Conservation (phyloP, 2,113 vertebrate genomes). For the Glaucomys volans region DNA sequence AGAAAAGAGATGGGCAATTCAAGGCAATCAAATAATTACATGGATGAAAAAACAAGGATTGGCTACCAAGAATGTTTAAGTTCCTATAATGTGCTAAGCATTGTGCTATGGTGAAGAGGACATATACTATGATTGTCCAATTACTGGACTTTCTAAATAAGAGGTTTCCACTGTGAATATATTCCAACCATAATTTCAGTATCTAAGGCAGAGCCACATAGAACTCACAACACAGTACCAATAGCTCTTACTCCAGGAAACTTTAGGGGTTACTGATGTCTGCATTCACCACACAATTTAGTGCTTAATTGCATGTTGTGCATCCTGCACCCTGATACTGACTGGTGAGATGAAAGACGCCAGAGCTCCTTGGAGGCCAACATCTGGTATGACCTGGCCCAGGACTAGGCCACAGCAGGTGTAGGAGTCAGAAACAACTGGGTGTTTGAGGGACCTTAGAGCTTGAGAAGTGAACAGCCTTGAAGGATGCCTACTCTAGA, state of each 20-base stretch:
- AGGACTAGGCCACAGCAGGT: background rate
- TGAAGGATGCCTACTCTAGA: background rate
- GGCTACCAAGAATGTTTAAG: background rate
- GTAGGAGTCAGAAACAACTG: background rate
- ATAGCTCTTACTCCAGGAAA: background rate
- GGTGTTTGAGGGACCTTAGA: background rate
- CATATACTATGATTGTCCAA: background rate
- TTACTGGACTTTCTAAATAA: background rate
- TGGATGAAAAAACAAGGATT: background rate
- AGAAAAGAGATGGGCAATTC: constrained; percentile 7
- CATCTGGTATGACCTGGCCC: background rate
- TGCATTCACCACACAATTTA: background rate
- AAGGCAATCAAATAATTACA: constrained; percentile 19
- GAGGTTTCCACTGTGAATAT: background rate
- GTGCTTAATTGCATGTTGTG: background rate
- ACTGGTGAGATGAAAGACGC: background rate
- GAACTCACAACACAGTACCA: background rate
- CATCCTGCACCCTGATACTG: background rate
- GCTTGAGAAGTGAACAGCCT: background rate
- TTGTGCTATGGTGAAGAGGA: background rate
- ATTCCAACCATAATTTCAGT: background rate
- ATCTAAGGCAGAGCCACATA: background rate
- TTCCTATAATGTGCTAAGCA: background rate
- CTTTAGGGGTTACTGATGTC: constrained; percentile 11
- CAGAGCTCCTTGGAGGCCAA: background rate